Conservation (phyloP, 2,797 vertebrate genomes). For the Hippocampus kuda region DNA sequence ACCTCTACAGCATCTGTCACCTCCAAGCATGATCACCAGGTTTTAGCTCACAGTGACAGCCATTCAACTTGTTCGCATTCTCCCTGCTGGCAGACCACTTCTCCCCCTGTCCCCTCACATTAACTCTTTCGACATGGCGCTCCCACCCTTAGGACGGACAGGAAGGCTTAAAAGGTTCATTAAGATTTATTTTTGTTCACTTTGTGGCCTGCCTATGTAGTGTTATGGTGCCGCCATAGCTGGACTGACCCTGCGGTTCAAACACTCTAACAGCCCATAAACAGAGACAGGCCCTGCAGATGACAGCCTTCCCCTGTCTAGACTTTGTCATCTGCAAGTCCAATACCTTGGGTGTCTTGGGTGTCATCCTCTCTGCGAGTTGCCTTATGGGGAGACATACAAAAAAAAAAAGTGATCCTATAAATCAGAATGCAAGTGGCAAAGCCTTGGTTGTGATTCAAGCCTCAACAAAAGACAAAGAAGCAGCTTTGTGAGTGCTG, state of each 20-base stretch:
- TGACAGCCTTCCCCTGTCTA: slow-evolving; percentile 53
- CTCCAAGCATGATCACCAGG: slow-evolving; percentile 45
- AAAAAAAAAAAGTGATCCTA: slow-evolving; percentile 49
- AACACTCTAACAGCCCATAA: slow-evolving; percentile 58
- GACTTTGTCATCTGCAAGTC: slow-evolving; percentile 49
- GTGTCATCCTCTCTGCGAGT: slow-evolving; percentile 58
- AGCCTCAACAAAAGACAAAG: slow-evolving; percentile 25
- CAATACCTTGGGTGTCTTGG: slow-evolving; percentile 51
- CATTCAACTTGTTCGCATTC: slow-evolving; percentile 39
- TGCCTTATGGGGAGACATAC: slow-evolving; percentile 55
- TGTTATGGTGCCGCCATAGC: slow-evolving; percentile 36
- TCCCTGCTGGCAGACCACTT: slow-evolving; percentile 57
- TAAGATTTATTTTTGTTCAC: slow-evolving; percentile 66
- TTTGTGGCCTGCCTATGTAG: slow-evolving; percentile 51
- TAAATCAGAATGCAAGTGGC: slow-evolving; percentile 58
- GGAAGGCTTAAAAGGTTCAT: slow-evolving; percentile 64
- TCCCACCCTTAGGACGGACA: slow-evolving; percentile 40
- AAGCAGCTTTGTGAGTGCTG: slow-evolving; percentile 2
- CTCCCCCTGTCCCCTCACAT: slow-evolving; percentile 57
- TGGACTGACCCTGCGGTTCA: slow-evolving; percentile 51
- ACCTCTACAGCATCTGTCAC: slow-evolving; percentile 54
- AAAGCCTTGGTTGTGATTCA: slow-evolving; percentile 43
- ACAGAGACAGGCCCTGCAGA: slow-evolving; percentile 54
- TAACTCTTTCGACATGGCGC: slow-evolving; percentile 41
- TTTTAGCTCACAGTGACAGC: slow-evolving; percentile 49